Percentiles rank a stretch among this genome's conserved stretches.
Evolutionary conservation across 1,140 invertebrate species (phyloP).

Genomic region (Anastrepha obliqua): DNA sequence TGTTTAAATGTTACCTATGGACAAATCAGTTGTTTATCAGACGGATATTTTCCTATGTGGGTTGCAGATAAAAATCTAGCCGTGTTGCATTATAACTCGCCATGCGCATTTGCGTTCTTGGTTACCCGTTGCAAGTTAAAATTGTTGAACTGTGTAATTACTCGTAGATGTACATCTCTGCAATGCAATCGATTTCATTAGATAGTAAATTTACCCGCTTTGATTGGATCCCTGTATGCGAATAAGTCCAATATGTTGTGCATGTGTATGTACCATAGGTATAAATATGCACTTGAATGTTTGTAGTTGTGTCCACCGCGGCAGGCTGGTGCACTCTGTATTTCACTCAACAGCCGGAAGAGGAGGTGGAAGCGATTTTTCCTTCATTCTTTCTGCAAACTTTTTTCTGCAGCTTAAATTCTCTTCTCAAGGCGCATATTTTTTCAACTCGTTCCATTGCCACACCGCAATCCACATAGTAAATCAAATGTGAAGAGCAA

Average conservation of each 20-base stretch:
- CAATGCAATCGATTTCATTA: slow-evolving; percentile 26
- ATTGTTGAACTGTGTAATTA: background rate
- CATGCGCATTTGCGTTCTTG: background rate
- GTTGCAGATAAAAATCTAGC: background rate
- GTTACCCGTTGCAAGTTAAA: background rate
- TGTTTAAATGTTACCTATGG: too few species aligned
- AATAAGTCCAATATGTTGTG: background rate
- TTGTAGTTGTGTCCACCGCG: background rate
- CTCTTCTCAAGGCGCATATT: background rate
- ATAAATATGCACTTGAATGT: too few species aligned
- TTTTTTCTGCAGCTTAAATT: background rate
- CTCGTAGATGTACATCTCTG: background rate
- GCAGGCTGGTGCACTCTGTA: background rate
- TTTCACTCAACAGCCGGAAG: background rate
- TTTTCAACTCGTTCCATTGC: slow-evolving; percentile 16
- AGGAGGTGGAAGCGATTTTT: slow-evolving; percentile 45
- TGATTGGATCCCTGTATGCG: background rate
- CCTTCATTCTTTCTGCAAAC: background rate
- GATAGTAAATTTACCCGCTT: background rate
- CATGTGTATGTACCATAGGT: background rate
- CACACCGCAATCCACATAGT: background rate
- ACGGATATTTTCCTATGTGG: too few species aligned
- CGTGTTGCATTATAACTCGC: background rate
- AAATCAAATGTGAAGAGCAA: slow-evolving; percentile 53
- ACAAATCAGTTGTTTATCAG: too few species aligned